Evolutionary conservation across 2,113 vertebrate genomes (phyloP), one percentile per base, ranked within the genome.

Genomic region (Okapia johnstoni): DNA sequence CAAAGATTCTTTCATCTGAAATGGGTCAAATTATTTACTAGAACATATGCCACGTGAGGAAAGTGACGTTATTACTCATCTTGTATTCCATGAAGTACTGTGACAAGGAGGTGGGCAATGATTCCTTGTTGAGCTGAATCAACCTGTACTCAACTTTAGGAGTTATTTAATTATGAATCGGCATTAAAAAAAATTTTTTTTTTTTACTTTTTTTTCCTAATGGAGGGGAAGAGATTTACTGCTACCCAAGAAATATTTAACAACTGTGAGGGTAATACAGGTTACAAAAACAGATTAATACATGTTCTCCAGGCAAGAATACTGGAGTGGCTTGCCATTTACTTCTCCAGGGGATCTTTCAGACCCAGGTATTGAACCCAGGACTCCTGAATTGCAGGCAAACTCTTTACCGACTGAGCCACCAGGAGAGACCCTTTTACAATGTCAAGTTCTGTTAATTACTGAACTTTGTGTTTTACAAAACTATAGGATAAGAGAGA

Each of bases 401-500:
- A 40, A 40, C 36, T 73, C 66, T 73, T 73, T 40, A 40, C n/a
- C 19, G 0, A 40, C 36, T 73, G 12, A 21, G 66, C 66, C 21
- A 40, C 36, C 66, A 40, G 36, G 36, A 19, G 23, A 73, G 66
- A 73, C 10, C 19, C 10, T 73, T 73, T 73, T 25, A 86, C 40
- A 66, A 83, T 83, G 36, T 88, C 92, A 97, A 97, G 94, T 89
- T 87, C 25, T 9, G 52, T 91, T 52, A 70, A 2, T 87, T 90
- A 88, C 92, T 86, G 43, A 85, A 66, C 85, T 40, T n/a, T 77
- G 83, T 84, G 90, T 98, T 12, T 85, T 40, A 83, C 26, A 98
- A 93, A 93, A 43, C 36, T 96, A 58, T 61, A 97, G 10, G 91
- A 93, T 60, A 6, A 92, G 94, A 46, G 60, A 80, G n/a, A 92